Base-by-base conservation (phyloP, 2,888 invertebrate genomes). In the Aquatica leii region DNA sequence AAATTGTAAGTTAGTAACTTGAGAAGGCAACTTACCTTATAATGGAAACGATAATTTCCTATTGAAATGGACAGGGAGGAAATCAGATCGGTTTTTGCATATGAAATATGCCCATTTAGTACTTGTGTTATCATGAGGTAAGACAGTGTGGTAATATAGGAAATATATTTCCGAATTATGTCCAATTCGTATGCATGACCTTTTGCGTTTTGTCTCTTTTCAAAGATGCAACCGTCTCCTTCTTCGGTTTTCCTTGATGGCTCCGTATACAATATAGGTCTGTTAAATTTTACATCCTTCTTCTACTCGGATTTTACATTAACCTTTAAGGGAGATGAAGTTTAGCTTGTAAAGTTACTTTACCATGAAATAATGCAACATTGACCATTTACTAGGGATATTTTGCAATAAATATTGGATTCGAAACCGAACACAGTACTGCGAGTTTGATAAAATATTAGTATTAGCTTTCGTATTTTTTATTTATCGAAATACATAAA, bases 131-230 rank as follows among this genome's bases (percentile, higher is more conserved):
- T 76, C 75, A 71, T 73, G 71, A 73, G 73, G 74, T 76, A 74
- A 75, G 76, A 75, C 75, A 75, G 70, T 74, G 74, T 69, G 74
- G 76, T 73, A 72, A 76, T 76, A 74, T 74, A 69, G 74, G 74
- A 74, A 75, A 78, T 77, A 78, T 78, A 78, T 76, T 73, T 69
- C 62, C 73, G 67, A 71, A 77, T 77, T 78, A 77, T 64, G 66
- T 71, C 70, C 75, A 72, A 77, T 78, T 78, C 77, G 77, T 77
- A 78, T 78, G 76, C 76, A 77, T 74, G 73, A 71, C 69, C 73
- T 67, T 70, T 67, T 65, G 62, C 66, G 70, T 62, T 59, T 6
- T 68, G 65, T 65, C 69, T 56, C 57, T 50, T 41, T 67, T 56
- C 35, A 54, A 65, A 70, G 60, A 24, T 43, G 37, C 56, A 40